phyloP scores from a whole-genome alignment of 2,888 invertebrate species.

The Caenorhabditis zanzibari region DNA sequence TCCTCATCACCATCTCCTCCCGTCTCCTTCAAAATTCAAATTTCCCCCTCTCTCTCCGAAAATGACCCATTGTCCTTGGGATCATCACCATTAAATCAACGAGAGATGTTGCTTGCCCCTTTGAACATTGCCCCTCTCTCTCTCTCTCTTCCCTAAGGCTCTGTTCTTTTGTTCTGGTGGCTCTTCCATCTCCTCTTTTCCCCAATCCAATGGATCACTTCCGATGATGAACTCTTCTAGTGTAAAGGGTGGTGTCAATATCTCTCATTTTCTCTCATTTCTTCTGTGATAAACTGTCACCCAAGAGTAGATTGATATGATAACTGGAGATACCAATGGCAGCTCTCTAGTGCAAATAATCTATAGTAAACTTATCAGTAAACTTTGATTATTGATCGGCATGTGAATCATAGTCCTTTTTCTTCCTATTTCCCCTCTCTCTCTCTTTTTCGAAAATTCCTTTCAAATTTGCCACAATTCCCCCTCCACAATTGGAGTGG shows the following conservation, averaged over 20 bases:
- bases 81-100: constrained; percentile 35
- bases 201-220: not conserved
- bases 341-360: constrained; percentile 35
- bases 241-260: constrained; percentile 30
- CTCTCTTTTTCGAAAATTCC: constrained; percentile 12
- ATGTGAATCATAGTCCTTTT: constrained; percentile 25
- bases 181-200: constrained; percentile 9
- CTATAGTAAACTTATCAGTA: constrained; percentile 46
- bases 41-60: not conserved
- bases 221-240: constrained; percentile 29
- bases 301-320: constrained; percentile 36
- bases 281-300: constrained; percentile 8
- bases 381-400: constrained; percentile 35
- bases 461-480: not conserved
- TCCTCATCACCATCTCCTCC: not conserved
- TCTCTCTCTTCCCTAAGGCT: constrained; percentile 15
- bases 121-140: not conserved
- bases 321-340: constrained; percentile 10
- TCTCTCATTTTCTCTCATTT: not conserved
- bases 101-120: too few species aligned
- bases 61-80: constrained; percentile 52
- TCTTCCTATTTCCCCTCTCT: not conserved
- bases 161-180: constrained; percentile 11
- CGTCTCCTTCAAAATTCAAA: constrained; percentile 2
- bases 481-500: not conserved